These are phyloP conservation scores for Hydrozoanthus tunicans DNA, from an alignment of 64 coral and sea anemone genomes.

Conservation along the genomic window DNA sequence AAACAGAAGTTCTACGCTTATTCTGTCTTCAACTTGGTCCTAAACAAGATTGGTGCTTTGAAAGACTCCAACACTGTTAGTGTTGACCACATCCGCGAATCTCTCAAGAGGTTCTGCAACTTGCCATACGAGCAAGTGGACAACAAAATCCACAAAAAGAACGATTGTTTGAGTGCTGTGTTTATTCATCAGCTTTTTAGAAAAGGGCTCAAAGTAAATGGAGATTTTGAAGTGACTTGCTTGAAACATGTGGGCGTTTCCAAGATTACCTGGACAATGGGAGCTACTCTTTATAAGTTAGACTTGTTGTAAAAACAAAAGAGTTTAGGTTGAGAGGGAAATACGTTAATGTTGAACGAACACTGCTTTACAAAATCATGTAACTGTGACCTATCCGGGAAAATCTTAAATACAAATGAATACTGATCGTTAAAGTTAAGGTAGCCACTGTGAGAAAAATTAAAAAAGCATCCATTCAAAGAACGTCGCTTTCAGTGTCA, in stretches of 20 bases:
- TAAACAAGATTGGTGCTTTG: not conserved
- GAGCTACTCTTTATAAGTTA: conserved; percentile 48
- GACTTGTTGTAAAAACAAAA: not conserved
- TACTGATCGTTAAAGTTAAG: too few relatives aligned
- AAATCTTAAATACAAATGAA: too few relatives aligned
- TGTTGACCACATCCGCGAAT: not conserved
- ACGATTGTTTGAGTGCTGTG: conserved; percentile 13
- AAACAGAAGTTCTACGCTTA: conserved; percentile 20
- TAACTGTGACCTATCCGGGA: too few relatives aligned
- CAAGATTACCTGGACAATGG: conserved; percentile 58
- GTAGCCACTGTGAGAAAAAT: too few relatives aligned
- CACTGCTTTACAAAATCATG: too few relatives aligned
- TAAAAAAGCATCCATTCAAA: too few relatives aligned
- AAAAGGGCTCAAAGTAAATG: conserved; percentile 33
- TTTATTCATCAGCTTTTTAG: conserved; percentile 62
- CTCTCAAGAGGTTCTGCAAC: conserved; percentile 24
- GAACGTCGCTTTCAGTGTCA: too few relatives aligned
- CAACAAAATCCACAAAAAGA: not conserved
- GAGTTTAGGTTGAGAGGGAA: too few relatives aligned
- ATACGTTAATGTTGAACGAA: too few relatives aligned
- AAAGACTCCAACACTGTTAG: not conserved
- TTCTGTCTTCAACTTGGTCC: conserved; percentile 7
- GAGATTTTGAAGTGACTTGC: conserved; percentile 16
- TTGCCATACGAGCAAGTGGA: conserved; percentile 22
- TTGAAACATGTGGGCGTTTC: conserved; percentile 11